These are phyloP conservation scores for Oreonectes daqikongensis DNA, from an alignment of 2,797 vertebrate species.

Conservation along the genomic window DNA sequence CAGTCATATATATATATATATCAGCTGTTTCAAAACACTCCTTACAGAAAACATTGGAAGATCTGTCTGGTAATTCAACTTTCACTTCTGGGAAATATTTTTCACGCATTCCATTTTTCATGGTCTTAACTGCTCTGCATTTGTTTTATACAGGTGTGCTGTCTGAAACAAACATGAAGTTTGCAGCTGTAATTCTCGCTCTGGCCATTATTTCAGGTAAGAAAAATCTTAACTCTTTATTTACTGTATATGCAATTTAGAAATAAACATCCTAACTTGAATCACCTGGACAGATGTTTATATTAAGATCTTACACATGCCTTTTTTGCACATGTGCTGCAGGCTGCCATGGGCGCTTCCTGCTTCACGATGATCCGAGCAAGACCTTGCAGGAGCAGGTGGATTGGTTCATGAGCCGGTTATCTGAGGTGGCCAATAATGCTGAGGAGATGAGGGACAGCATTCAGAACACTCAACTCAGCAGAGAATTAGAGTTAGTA, in stretches of 20 bases:
- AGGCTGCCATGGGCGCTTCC: conserved; percentile 68
- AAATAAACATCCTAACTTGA: too few relatives aligned
- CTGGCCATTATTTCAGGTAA: conserved; percentile 76
- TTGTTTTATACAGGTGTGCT: conserved; percentile 59
- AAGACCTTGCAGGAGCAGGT: conserved; percentile 71
- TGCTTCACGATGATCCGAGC: conserved; percentile 52
- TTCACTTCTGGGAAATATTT: background rate
- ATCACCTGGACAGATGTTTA: too few relatives aligned
- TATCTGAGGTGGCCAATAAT: conserved; percentile 65
- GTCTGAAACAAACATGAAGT: conserved; percentile 72
- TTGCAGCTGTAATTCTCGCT: conserved; percentile 65
- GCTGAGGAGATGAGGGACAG: conserved; percentile 66
- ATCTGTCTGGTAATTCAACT: conserved; percentile 24
- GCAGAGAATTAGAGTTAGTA: conserved; percentile 77
- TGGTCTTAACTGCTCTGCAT: background rate
- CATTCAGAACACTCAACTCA: conserved; percentile 69
- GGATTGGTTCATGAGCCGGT: conserved; percentile 70
- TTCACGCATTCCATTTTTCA: background rate
- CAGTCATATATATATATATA: conserved; percentile 57
- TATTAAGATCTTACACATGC: conserved; percentile 2
- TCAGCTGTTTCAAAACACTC: conserved; percentile 13
- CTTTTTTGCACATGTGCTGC: background rate
- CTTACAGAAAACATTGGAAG: conserved; percentile 30
- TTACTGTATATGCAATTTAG: background rate
- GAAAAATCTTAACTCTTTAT: conserved; percentile 11